These are phyloP conservation scores for Odontophorus gujanensis DNA, from an alignment of 2,113 vertebrate species.

Conservation along the genomic window DNA sequence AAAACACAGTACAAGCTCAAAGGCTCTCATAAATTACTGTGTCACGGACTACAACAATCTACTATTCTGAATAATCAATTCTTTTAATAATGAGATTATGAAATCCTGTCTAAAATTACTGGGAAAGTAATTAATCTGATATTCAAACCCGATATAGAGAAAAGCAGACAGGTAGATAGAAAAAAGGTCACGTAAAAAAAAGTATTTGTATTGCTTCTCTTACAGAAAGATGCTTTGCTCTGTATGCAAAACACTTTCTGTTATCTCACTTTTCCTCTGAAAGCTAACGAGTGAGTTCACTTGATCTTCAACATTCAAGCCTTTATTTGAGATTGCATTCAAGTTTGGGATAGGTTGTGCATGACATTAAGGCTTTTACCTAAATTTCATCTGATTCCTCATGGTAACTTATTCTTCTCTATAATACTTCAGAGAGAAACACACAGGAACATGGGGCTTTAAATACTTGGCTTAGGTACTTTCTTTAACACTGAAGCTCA, in stretches of 20 bases:
- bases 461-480: background rate
- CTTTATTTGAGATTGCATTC: background rate
- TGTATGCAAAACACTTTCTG: background rate
- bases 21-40: background rate
- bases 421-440: background rate
- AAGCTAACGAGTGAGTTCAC: fast-evolving
- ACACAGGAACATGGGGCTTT: background rate
- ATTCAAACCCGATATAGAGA: background rate
- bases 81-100: background rate
- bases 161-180: background rate
- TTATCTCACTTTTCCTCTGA: background rate
- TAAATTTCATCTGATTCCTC: background rate
- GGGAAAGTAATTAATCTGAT: background rate
- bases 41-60: background rate
- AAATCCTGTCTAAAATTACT: background rate
- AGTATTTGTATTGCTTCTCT: background rate
- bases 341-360: background rate
- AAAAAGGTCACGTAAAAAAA: background rate
- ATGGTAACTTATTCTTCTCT: background rate
- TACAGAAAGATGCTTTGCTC: background rate
- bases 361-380: background rate
- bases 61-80: background rate
- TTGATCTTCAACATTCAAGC: background rate
- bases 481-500: background rate
- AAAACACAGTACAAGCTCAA: background rate